These are phyloP conservation scores for Martes flavigula DNA, from an alignment of 2,797 vertebrate species.

Conservation along the genomic window DNA sequence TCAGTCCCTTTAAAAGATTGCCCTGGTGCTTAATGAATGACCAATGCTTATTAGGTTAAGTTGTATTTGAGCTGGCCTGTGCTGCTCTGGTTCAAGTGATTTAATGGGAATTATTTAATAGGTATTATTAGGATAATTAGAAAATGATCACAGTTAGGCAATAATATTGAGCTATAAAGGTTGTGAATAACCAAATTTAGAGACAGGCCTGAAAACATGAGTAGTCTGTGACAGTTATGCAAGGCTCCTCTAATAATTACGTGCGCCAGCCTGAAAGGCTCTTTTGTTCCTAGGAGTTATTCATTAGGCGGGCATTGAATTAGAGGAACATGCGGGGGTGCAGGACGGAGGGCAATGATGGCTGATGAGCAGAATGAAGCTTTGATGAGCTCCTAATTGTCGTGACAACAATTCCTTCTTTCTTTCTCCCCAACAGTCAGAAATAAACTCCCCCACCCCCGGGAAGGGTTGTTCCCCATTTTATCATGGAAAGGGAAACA, in stretches of 20 bases:
- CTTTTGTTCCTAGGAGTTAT: constrained; percentile 88
- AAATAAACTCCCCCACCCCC: constrained; percentile 56
- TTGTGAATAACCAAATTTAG: constrained; percentile 89
- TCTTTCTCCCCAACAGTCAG: constrained; percentile 64
- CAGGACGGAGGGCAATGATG: constrained; percentile 79
- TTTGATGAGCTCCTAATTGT: constrained; percentile 84
- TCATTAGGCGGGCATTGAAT: constrained; percentile 86
- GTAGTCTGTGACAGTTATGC: constrained; percentile 85
- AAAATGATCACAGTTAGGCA: constrained; percentile 88
- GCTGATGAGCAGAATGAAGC: constrained; percentile 82
- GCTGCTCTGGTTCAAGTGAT: constrained; percentile 85
- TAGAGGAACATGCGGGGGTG: constrained; percentile 83
- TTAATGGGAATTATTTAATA: constrained; percentile 89
- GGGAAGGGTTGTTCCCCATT: constrained; percentile 56
- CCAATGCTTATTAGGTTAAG: constrained; percentile 88
- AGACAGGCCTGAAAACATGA: constrained; percentile 84
- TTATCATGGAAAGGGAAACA: constrained; percentile 56
- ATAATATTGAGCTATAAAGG: constrained; percentile 88
- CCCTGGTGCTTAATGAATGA: constrained; percentile 84
- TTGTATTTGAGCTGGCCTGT: constrained; percentile 85
- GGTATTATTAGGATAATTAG: constrained; percentile 90
- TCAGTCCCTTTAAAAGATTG: constrained; percentile 80
- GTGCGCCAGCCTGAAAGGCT: constrained; percentile 85
- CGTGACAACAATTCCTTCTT: constrained; percentile 79
- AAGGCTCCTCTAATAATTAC: constrained; percentile 88